phyloP scores from a whole-genome alignment of 2,888 invertebrate genomes.

The Pharmacophagus antenor region DNA sequence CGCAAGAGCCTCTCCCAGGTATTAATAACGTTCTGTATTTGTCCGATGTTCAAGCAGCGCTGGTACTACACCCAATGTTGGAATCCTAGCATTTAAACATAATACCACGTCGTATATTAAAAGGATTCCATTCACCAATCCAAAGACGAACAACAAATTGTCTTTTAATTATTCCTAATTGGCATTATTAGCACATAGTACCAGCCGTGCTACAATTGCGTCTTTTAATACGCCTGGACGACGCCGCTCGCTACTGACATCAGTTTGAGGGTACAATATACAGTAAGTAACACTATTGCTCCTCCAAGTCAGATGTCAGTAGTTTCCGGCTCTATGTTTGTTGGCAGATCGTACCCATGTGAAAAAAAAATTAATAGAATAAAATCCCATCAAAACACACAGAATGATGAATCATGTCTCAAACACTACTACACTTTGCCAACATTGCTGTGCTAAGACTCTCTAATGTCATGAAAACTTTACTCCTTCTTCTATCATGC shows the following conservation, averaged over 20 bases:
- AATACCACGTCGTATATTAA: too few species aligned
- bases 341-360: neutral
- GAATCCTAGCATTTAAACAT: too few species aligned
- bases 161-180: neutral
- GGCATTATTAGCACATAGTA: constrained; percentile 6
- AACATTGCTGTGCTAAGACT: too few species aligned
- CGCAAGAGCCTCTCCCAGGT: constrained; percentile 45
- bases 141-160: constrained; percentile 1
- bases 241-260: constrained; percentile 15
- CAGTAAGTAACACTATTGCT: neutral
- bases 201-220: constrained; percentile 14
- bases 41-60: constrained; percentile 37
- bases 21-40: constrained; percentile 34
- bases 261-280: neutral
- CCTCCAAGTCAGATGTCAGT: neutral
- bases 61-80: constrained; percentile 37
- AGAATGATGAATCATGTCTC: neutral
- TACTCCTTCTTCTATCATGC: neutral
- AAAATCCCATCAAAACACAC: neutral
- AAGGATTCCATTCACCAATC: neutral
- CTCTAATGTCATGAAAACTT: too few species aligned
- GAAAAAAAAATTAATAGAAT: neutral
- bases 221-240: neutral
- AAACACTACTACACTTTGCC: too few species aligned
- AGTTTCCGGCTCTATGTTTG: constrained; percentile 1